Base-by-base conservation (phyloP, 2,888 invertebrate genomes). In the Polietes domitor region DNA sequence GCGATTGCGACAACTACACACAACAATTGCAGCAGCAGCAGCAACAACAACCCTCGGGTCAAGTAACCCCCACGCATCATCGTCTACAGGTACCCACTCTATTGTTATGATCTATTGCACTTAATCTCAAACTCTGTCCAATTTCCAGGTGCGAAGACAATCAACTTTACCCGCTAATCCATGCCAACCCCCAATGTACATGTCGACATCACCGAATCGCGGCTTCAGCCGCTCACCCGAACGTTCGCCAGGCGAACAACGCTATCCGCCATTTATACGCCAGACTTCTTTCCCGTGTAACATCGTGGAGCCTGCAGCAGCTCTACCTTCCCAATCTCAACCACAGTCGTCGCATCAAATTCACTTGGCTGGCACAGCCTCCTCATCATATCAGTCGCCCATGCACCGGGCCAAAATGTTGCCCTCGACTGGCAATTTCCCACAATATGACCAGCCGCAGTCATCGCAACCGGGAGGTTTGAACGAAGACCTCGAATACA, bases 181-280 rank as follows among this genome's bases (percentile, higher is more conserved):
- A 85, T 90, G 91, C 86, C 89, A 89, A 85, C 86, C 89, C 50
- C 86, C 87, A 75, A 90, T 91, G n/a, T 92, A 91, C 86, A 88
- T 92, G 88, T 92, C 92, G 65, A 92, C 92, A 5, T 92, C 92
- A 19, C 92, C 92, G 28, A 92, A 91, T 87, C 90, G 92, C 41
- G 85, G 86, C 37, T 92, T 91, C 73, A 91, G 91, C 77, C 89
- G 92, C 50, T 92, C 92, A 28, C 92, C 92, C 28, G 92, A 92
- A 74, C 89, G 92, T 15, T 90, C 90, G 17, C 91, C 90, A 6
- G 90, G 89, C 10, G 92, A 92, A 50, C 88, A 89, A 55, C 88
- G 90, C 2, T 92, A 90, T 88, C 90, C 91, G 17, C 92, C 92
- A 2, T 92, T 92, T 80, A 89, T 91, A 43, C 88, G 92, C 32